phyloP scores from a whole-genome alignment of 2,797 vertebrate species.

The Chloroceryle inda region DNA sequence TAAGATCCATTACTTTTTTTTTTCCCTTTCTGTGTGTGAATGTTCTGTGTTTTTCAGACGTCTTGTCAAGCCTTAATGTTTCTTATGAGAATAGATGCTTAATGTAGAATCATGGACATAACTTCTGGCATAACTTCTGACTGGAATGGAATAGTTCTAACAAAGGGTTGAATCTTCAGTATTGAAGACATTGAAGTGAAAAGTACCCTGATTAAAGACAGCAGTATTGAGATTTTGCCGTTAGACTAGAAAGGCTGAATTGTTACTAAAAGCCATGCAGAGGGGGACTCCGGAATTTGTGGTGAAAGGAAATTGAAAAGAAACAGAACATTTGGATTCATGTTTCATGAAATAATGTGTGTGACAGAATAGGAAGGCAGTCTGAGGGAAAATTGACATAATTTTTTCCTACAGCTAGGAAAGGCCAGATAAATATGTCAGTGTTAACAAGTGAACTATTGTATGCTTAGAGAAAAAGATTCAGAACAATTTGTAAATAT shows the following conservation, averaged over 20 bases:
- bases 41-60: not conserved
- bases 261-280: conserved; percentile 81
- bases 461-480: conserved; percentile 70
- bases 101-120: not conserved
- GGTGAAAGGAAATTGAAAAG: conserved; percentile 92
- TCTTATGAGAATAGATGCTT: conserved; percentile 20
- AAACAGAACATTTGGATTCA: conserved; percentile 88
- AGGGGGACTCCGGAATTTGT: conserved; percentile 82
- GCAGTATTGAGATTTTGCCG: conserved; percentile 80
- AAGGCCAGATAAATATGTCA: conserved; percentile 87
- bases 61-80: conserved; percentile 12
- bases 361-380: conserved; percentile 85
- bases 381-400: conserved; percentile 85
- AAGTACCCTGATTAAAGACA: conserved; percentile 83
- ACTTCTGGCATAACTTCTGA: not conserved
- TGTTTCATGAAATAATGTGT: conserved; percentile 92
- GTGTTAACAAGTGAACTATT: conserved; percentile 86
- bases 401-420: conserved; percentile 82
- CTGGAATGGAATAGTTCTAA: conserved; percentile 28
- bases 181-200: conserved; percentile 75
- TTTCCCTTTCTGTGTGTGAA: not conserved
- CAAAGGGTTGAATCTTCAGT: conserved; percentile 72
- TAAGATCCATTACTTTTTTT: not conserved
- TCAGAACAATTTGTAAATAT: conserved; percentile 77
- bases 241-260: conserved; percentile 83